Conservation (phyloP, 2,888 invertebrate species). For the Drosophila buzzatii region DNA sequence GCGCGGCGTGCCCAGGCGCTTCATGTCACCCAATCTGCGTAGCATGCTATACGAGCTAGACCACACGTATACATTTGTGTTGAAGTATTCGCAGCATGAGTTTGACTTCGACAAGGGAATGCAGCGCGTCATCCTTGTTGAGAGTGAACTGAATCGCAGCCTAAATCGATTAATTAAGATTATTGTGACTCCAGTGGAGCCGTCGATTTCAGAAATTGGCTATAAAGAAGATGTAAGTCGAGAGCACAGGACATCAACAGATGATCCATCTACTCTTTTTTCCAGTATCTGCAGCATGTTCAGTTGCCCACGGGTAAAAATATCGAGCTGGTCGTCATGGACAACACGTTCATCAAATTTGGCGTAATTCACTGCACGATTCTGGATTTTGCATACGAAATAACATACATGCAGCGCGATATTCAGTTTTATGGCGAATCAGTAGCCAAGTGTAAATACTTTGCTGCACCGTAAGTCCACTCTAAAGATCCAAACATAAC, state of each 20-base stretch:
- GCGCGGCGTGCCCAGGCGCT: slow-evolving; percentile 76
- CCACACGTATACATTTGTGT: slow-evolving; percentile 42
- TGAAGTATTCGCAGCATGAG: slow-evolving; percentile 73
- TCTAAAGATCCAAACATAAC: background rate
- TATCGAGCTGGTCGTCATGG: slow-evolving; percentile 79
- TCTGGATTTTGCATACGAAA: slow-evolving; percentile 68
- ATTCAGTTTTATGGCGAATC: slow-evolving; percentile 74
- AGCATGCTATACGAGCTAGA: slow-evolving; percentile 53
- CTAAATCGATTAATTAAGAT: slow-evolving; percentile 76
- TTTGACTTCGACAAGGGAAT: slow-evolving; percentile 57
- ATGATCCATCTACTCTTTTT: slow-evolving; percentile 1
- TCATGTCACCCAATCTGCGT: slow-evolving; percentile 71
- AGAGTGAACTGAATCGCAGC: slow-evolving; percentile 67
- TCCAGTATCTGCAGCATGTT: slow-evolving; percentile 67
- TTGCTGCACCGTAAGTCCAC: slow-evolving; percentile 77
- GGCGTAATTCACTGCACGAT: slow-evolving; percentile 81
- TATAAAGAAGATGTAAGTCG: slow-evolving; percentile 68
- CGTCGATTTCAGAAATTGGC: slow-evolving; percentile 51
- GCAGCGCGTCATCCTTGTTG: slow-evolving; percentile 71
- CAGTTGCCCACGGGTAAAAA: slow-evolving; percentile 71
- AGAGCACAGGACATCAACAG: too few relatives aligned
- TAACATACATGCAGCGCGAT: slow-evolving; percentile 77
- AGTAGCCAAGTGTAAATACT: slow-evolving; percentile 51
- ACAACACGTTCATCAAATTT: slow-evolving; percentile 75
- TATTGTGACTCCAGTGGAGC: slow-evolving; percentile 63